phyloP scores from a whole-genome alignment of 2,888 invertebrate genomes.

The Drosophila aldrichi region DNA sequence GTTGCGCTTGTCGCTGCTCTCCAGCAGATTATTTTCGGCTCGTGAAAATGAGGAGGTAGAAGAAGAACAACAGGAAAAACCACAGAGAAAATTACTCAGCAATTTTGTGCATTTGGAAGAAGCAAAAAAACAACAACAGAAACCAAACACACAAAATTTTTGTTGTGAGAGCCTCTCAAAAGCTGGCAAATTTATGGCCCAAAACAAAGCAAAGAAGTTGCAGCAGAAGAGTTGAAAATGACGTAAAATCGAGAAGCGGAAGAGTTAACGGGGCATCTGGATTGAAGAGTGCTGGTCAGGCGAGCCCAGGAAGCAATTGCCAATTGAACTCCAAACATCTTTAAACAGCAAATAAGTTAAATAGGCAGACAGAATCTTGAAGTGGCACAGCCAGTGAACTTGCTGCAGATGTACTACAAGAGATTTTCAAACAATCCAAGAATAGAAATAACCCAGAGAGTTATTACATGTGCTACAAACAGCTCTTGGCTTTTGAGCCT shows the following conservation, averaged over 20 bases:
- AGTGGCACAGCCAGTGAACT: neutral
- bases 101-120: constrained; percentile 45
- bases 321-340: constrained; percentile 12
- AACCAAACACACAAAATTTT: constrained; percentile 12
- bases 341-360: constrained; percentile 2
- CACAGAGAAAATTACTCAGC: constrained; percentile 50
- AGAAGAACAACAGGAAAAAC: constrained; percentile 28
- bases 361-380: constrained; percentile 9
- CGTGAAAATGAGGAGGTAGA: constrained; percentile 1
- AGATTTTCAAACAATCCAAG: neutral
- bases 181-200: constrained; percentile 40
- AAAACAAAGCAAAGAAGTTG: constrained; percentile 12
- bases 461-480: neutral
- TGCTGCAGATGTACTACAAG: neutral
- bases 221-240: neutral
- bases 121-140: neutral
- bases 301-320: constrained; percentile 16
- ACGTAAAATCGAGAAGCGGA: neutral
- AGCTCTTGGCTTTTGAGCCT: too few relatives aligned
- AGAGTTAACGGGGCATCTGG: neutral
- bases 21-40: constrained; percentile 39
- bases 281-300: neutral
- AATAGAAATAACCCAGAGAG: neutral
- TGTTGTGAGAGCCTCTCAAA: constrained; percentile 6
- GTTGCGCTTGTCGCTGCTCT: constrained; percentile 9